Evolutionary conservation across 2,888 invertebrate species (phyloP).

Genomic region (Drosophila anomelani): DNA sequence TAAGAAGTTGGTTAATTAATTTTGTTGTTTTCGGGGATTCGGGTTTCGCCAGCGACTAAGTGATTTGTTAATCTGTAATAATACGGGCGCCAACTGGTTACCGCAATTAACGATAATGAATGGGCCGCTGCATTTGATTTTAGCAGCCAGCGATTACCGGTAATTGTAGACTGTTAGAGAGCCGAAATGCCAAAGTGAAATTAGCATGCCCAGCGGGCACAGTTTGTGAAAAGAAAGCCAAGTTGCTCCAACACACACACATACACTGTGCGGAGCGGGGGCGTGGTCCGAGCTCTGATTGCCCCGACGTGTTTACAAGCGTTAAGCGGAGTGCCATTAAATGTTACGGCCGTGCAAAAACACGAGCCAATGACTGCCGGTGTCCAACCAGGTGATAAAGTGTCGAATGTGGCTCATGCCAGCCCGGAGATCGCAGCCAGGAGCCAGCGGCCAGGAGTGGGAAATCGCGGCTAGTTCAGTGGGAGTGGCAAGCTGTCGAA

Average conservation of each 20-base stretch:
- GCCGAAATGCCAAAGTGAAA: slow-evolving; percentile 66
- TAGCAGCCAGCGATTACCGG: slow-evolving; percentile 66
- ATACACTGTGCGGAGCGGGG: slow-evolving; percentile 27
- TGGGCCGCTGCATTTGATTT: slow-evolving; percentile 60
- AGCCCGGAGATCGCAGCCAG: not conserved
- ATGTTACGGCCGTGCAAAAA: slow-evolving; percentile 67
- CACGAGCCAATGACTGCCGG: slow-evolving; percentile 51
- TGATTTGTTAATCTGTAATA: slow-evolving; percentile 73
- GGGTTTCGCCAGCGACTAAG: slow-evolving; percentile 50
- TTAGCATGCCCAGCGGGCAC: slow-evolving; percentile 74
- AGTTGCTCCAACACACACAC: slow-evolving; percentile 16
- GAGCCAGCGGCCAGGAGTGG: not conserved
- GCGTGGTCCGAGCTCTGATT: slow-evolving; percentile 53
- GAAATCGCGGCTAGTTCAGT: not conserved
- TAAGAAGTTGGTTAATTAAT: slow-evolving; percentile 72
- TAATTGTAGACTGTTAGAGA: slow-evolving; percentile 68
- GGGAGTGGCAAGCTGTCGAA: slow-evolving; percentile 10
- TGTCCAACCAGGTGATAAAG: slow-evolving; percentile 74
- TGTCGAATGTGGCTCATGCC: slow-evolving; percentile 65
- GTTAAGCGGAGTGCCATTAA: slow-evolving; percentile 75
- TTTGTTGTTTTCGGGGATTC: slow-evolving; percentile 52
- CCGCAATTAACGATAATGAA: slow-evolving; percentile 70
- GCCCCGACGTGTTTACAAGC: slow-evolving; percentile 73
- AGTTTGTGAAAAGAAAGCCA: slow-evolving; percentile 59
- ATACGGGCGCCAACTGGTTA: slow-evolving; percentile 53